Evolutionary conservation across 2,888 invertebrate genomes (phyloP), one percentile per base, ranked within the genome.

Genomic region (Poecilus cupreus): DNA sequence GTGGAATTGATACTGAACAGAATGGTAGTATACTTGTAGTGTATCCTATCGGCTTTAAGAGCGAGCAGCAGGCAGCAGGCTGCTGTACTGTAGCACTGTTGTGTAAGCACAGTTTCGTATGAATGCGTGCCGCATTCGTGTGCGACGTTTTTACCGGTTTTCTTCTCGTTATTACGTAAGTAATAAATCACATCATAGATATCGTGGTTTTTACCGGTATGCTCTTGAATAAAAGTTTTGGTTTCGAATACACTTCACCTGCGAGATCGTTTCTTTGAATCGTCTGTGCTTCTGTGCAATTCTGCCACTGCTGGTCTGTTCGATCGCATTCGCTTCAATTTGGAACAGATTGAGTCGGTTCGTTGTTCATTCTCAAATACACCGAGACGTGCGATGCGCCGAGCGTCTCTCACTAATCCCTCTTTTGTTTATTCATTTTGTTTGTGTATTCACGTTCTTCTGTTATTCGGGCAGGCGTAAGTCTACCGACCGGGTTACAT

Each of bases 381-480:
- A 68, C 10, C 37, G 37, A 37, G 39, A 68, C 46, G 46, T 24
- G 46, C 43, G 72, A 24, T 46, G 46, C 46, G 72, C 20, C 72
- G 46, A 24, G 72, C 49, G 75, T 84, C 85, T 85, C 86, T 85
- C 85, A 85, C 85, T 87, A 87, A 87, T 87, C 87, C 87, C 84
- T 85, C 85, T 86, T 87, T 87, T 87, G 87, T 87, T 86, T 87
- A 87, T 87, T 87, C 87, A 86, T 87, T 87, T 86, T 87, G 87
- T 87, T 87, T 87, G 86, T 85, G 85, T 84, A 87, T 85, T 82
- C 84, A 83, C 57, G 70, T 70, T 60, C 46, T 10, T 54, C 79
- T 82, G 83, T 82, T 83, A 81, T 83, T 82, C 82, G 79, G 79
- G 80, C 80, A 78, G 81, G 78, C 60, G 76, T 82, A 78, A 32